Percentiles rank a stretch among this genome's conserved stretches.
Evolutionary conservation across 2,888 invertebrate genomes (phyloP).

Genomic region (Prenolepis imparis): DNA sequence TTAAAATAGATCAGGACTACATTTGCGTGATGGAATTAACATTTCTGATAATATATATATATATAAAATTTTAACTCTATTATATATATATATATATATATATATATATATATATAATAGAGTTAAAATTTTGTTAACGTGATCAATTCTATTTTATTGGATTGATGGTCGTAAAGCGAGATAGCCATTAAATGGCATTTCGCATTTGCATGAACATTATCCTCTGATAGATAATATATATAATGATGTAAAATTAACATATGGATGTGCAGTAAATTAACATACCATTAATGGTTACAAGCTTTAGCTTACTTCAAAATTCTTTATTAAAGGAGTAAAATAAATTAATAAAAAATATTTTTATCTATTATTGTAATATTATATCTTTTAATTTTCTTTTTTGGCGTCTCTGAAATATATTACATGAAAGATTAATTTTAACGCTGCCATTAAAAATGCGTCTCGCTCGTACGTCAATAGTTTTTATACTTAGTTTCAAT

Average conservation of each 20-base stretch:
- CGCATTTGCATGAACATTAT: constrained; percentile 25
- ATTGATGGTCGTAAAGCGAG: constrained; percentile 35
- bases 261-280: too few species aligned
- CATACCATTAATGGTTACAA: neutral
- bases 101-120: neutral
- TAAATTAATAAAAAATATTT: neutral
- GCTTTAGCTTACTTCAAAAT: neutral
- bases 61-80: too few species aligned
- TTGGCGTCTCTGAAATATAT: neutral
- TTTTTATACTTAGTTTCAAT: neutral
- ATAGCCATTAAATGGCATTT: constrained; percentile 32
- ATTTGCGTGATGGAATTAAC: constrained; percentile 27
- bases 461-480: neutral
- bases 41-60: neutral
- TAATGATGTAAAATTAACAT: neutral
- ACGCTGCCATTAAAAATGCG: neutral
- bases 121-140: constrained; percentile 28
- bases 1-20: constrained; percentile 1
- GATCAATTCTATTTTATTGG: constrained; percentile 34
- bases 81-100: too few species aligned
- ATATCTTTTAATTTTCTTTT: neutral
- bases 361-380: neutral
- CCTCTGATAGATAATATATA: constrained; percentile 22
- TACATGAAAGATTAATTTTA: neutral
- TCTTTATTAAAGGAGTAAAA: constrained; percentile 15